A percentile compares a stretch with the other conserved stretches of the same genome.
phyloP scores from a whole-genome alignment of 2,888 invertebrate genomes.

The Holacanthella duospinosa region DNA sequence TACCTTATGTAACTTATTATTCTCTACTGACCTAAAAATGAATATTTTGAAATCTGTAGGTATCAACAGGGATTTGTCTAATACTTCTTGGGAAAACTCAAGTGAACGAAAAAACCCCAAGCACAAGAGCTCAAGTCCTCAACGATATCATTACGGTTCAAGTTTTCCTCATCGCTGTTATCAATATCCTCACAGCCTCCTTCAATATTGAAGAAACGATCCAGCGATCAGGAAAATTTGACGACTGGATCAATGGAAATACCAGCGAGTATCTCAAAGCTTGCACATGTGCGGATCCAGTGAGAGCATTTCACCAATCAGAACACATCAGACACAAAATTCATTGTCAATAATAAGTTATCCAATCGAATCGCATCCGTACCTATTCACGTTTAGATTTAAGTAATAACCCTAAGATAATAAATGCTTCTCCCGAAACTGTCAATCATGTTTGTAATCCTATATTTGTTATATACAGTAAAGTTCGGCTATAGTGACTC shows the following conservation, averaged over 20 bases:
- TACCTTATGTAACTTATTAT: neutral
- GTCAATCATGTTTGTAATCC: no score
- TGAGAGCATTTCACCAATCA: neutral
- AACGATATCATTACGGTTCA: constrained; percentile 71
- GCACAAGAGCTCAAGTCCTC: constrained; percentile 66
- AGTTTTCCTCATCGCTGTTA: constrained; percentile 67
- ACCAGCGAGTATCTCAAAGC: neutral
- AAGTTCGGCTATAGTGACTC: no score
- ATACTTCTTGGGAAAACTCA: constrained; percentile 71
- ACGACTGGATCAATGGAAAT: neutral
- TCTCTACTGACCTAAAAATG: no score
- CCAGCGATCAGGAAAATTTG: neutral
- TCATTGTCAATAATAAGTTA: neutral
- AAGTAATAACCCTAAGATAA: no score
- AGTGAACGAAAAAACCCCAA: constrained; percentile 59
- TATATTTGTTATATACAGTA: no score
- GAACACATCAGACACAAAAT: neutral
- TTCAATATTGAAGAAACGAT: constrained; percentile 58
- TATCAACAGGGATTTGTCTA: constrained; percentile 69
- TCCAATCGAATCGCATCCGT: no score
- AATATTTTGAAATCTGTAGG: constrained; percentile 52
- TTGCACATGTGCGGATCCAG: neutral
- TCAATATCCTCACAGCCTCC: constrained; percentile 70
- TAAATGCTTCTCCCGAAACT: no score
- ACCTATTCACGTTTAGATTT: no score